These are phyloP conservation scores for Bombus balteatus DNA, from an alignment of 1,140 invertebrate species.

Conservation along the genomic window DNA sequence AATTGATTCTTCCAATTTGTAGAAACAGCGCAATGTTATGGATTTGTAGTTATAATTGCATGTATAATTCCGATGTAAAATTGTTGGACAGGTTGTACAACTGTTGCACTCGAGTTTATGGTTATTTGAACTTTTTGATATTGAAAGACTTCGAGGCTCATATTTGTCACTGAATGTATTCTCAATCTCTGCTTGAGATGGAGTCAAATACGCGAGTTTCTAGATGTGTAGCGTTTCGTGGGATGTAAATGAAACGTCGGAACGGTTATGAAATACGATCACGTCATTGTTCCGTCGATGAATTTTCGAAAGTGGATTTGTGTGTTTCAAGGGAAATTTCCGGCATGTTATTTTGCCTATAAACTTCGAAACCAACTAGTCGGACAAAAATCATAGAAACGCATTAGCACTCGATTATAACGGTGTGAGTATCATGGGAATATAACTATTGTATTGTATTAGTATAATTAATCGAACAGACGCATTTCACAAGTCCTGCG, in stretches of 20 bases:
- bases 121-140: background rate
- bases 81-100: background rate
- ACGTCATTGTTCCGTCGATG: too few relatives aligned
- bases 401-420: background rate
- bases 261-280: background rate
- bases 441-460: background rate
- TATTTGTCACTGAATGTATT: background rate
- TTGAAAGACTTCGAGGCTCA: background rate
- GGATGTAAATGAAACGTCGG: background rate
- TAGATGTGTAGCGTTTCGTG: background rate
- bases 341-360: background rate
- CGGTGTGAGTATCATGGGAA: too few relatives aligned
- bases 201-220: background rate
- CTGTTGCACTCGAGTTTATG: background rate
- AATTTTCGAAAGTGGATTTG: constrained; percentile 13
- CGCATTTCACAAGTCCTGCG: too few relatives aligned
- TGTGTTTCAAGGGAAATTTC: constrained; percentile 4
- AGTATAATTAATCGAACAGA: background rate
- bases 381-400: background rate
- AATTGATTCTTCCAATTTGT: too few relatives aligned
- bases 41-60: background rate
- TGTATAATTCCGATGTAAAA: background rate
- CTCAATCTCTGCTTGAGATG: background rate
- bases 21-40: background rate
- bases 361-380: background rate